Evolutionary conservation across 2,888 invertebrate genomes (phyloP).

Genomic region (Clepsis dumicolana): DNA sequence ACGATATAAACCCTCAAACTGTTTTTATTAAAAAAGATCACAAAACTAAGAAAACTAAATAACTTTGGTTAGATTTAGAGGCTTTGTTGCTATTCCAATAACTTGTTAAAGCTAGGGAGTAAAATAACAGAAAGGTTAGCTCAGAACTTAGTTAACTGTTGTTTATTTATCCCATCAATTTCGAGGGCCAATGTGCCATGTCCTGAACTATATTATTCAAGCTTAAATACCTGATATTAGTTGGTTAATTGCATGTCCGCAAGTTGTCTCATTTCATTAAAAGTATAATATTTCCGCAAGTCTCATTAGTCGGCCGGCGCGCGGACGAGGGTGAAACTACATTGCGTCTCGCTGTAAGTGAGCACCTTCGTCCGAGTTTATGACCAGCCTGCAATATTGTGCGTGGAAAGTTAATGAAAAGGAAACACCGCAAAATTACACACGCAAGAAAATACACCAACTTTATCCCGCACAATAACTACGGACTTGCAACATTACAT

Average conservation of each 20-base stretch:
- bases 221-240: constrained; percentile 23
- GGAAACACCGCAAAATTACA: constrained; percentile 48
- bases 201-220: not conserved
- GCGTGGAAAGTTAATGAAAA: constrained; percentile 77
- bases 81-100: no score
- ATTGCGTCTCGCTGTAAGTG: constrained; percentile 57
- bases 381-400: constrained; percentile 77
- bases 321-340: constrained; percentile 56
- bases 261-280: constrained; percentile 72
- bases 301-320: constrained; percentile 68
- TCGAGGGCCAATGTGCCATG: not conserved
- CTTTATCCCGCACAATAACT: constrained; percentile 36
- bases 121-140: not conserved
- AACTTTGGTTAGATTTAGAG: no score
- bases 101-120: no score
- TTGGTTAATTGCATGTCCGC: constrained; percentile 39
- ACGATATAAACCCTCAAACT: no score
- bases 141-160: not conserved
- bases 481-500: constrained; percentile 24
- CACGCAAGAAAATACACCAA: constrained; percentile 44
- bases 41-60: no score
- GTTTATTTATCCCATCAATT: not conserved
- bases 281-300: constrained; percentile 72
- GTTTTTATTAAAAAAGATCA: no score
- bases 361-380: constrained; percentile 73